Evolutionary conservation across 2,888 invertebrate species (phyloP).

Genomic region (Agrotis clavis): DNA sequence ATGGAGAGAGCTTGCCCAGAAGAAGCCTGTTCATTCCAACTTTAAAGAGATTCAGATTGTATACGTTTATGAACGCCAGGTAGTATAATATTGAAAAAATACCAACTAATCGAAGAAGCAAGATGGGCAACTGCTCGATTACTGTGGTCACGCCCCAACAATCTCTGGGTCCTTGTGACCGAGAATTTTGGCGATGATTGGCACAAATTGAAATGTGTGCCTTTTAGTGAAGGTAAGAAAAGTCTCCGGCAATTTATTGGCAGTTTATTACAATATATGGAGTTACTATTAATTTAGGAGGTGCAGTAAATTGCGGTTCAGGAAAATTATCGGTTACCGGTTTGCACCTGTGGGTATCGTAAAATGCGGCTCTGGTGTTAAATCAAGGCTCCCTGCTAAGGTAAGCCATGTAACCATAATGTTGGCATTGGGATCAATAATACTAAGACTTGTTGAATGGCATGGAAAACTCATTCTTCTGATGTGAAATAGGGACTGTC

Average conservation of each 20-base stretch:
- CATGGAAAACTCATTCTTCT: too few relatives aligned
- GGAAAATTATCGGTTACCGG: not conserved
- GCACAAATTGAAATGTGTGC: conserved; percentile 41
- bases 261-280: conserved; percentile 33
- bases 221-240: conserved; percentile 31
- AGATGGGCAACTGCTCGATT: too few relatives aligned
- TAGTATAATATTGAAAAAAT: too few relatives aligned
- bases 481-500: too few relatives aligned
- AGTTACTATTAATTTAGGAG: conserved; percentile 19
- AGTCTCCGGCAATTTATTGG: conserved; percentile 32
- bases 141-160: not conserved
- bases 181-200: conserved; percentile 7
- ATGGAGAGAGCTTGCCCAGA: too few relatives aligned
- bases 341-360: conserved; percentile 35
- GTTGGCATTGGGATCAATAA: not conserved
- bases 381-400: not conserved
- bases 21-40: too few relatives aligned
- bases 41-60: too few relatives aligned
- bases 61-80: too few relatives aligned
- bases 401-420: not conserved
- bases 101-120: too few relatives aligned
- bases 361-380: conserved; percentile 1
- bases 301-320: conserved; percentile 34
- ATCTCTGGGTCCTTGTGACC: conserved; percentile 1
- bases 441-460: not conserved